Evolutionary conservation across 1,140 invertebrate species (phyloP), one percentile per base, ranked within the genome.

Genomic region (Subanguina moxae): DNA sequence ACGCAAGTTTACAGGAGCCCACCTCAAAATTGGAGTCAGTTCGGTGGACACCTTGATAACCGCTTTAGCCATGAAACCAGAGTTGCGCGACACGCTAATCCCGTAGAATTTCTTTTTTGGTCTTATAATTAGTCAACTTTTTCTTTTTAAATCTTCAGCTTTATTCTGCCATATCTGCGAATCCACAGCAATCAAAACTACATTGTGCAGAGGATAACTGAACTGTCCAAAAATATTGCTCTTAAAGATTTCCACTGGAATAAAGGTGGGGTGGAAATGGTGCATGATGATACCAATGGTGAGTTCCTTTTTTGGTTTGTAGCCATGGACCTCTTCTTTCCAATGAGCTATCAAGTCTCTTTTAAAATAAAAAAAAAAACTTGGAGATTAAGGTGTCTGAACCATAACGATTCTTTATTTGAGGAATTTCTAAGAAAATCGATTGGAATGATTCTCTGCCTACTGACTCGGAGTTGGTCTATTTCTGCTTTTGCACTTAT

Each of bases 111-210:
- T 5, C 11, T 38, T 38, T 38, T 38, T 3, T 38, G 11, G 3
- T 38, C 11, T 38, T 38, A 3, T 11, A 38, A 38, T 5, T 38
- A 5, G 32, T 38, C 11, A 3, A 38, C 3, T 5, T 38, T 38
- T 38, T 38, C 32, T 5, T 5, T 11, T 38, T 38, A n/a, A n/a
- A n/a, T 38, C 11, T 38, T 11, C 32, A 38, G 32, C 32, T 65
- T 57, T 21, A 21, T 73, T 9, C 21, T 73, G 21, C 72, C 72
- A 1, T 73, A 70, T 58, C 23, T 73, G 23, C 68, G 72, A 9
- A 42, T 76, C 30, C 66, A 73, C 45, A 30, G 27, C 45, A 73
- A 73, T 48, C 72, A 73, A 27, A 25, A 74, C 38, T 76, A 76
- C 62, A 17, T 73, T n/a, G 73, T 73, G 30, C 61, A 73, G 19